Evolutionary conservation across 2,113 vertebrate species (phyloP), one percentile per base, ranked within the genome.

Genomic region (Scortum barcoo): DNA sequence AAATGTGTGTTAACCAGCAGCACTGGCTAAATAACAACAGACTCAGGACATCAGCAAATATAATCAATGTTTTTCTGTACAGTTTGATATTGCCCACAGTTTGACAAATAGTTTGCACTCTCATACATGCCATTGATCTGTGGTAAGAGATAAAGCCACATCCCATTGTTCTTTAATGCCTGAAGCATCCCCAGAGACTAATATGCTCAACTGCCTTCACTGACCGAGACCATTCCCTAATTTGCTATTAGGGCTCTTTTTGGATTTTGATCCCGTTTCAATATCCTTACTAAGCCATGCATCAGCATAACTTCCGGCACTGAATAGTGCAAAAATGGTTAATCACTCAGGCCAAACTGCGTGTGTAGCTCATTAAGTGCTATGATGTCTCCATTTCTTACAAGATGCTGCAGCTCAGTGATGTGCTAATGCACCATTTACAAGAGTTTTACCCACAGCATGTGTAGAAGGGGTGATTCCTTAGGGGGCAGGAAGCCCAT

Each of bases 281-380:
- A 48, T 76, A 44, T 48, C 73, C 30, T 79, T 61, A 61, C 66
- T 54, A 56, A 38, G 14, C 28, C 57, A 28, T 48, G 19, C 22
- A 80, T 82, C 68, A 67, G 72, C 72, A 74, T 70, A 72, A 62
- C 67, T 40, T 48, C n/a, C 36, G 28, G 71, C 75, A 82, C 20
- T 65, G 73, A 75, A 75, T 38, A 36, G 33, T 50, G 51, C 30
- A 85, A 54, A 76, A 58, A 68, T 51, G 57, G 76, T 66, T 53
- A 46, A 84, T 80, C 66, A 53, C 67, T 77, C 36, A 22, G 46
- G 42, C 72, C 53, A 68, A 75, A 68, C 56, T 68, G 75, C 78
- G 82, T 28, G 50, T 72, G 58, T 73, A 76, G 86, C 85, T 84
- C 53, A 87, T 85, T 86, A 89, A 50, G 61, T 51, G 53, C 46